Percentiles rank a stretch among this genome's conserved stretches.
phyloP scores from a whole-genome alignment of 2,113 vertebrate genomes.

The Chaetura pelagica region DNA sequence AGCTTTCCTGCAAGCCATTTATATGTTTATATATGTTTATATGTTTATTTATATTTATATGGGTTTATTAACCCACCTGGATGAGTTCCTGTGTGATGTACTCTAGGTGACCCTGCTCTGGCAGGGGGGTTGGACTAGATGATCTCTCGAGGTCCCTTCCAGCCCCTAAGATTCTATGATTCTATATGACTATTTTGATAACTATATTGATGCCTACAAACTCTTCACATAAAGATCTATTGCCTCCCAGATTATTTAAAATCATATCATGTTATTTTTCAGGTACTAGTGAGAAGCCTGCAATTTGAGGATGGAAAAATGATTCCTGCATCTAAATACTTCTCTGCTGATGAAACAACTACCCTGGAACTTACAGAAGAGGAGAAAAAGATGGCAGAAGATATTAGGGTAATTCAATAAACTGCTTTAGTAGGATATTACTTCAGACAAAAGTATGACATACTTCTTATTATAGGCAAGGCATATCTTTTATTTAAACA shows the following conservation, averaged over 20 bases:
- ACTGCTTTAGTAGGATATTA: not conserved
- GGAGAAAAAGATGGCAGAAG: conserved; percentile 78
- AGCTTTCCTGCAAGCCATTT: too few relatives aligned
- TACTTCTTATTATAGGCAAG: not conserved
- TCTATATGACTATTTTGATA: not conserved
- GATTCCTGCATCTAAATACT: conserved; percentile 86
- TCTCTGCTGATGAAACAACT: conserved; percentile 72
- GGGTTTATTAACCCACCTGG: too few relatives aligned
- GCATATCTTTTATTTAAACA: not conserved
- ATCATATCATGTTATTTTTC: not conserved
- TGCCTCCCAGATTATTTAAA: not conserved
- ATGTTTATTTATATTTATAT: too few relatives aligned
- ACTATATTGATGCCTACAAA: not conserved
- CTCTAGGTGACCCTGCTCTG: too few relatives aligned
- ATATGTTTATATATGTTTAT: too few relatives aligned
- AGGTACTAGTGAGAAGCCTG: conserved; percentile 82
- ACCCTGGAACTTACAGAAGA: conserved; percentile 80
- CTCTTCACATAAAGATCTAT: not conserved
- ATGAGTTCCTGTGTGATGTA: too few relatives aligned
- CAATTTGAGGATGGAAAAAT: conserved; percentile 86
- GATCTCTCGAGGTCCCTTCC: too few relatives aligned
- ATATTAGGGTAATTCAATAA: conserved; percentile 75
- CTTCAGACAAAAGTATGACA: not conserved
- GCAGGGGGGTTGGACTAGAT: too few relatives aligned
- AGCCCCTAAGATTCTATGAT: too few relatives aligned